Conservation (phyloP, 2,888 invertebrate genomes). For the Perizoma affinitatum region DNA sequence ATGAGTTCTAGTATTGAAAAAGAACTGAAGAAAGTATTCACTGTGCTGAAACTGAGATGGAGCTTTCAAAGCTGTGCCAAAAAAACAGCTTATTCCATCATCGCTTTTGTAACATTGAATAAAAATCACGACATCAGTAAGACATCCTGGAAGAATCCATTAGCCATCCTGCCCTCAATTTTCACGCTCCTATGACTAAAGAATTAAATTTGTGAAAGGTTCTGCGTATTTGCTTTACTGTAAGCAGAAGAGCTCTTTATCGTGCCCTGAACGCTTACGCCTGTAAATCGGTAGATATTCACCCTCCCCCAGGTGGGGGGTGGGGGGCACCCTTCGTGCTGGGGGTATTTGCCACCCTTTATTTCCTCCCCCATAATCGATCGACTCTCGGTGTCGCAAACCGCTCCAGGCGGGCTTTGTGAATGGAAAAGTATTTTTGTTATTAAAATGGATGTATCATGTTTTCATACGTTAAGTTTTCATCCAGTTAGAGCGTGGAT, state of each 20-base stretch:
- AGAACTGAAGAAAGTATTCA: background rate
- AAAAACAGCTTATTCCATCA: conserved; percentile 8
- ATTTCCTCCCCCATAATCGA: conserved; percentile 60
- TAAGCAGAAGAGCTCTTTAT: conserved; percentile 49
- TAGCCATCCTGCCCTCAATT: conserved; percentile 35
- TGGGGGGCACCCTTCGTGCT: conserved; percentile 34
- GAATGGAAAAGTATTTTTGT: conserved; percentile 33
- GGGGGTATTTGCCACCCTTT: conserved; percentile 50
- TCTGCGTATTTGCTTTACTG: conserved; percentile 45
- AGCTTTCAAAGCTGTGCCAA: conserved; percentile 2
- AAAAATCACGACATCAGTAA: conserved; percentile 14
- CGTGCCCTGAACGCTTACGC: conserved; percentile 51
- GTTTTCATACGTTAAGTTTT: conserved; percentile 23
- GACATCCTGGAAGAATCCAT: conserved; percentile 39
- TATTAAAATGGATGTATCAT: conserved; percentile 33
- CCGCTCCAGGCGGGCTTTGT: conserved; percentile 26
- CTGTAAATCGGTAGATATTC: conserved; percentile 51
- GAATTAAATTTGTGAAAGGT: conserved; percentile 50
- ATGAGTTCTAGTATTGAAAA: conserved; percentile 5
- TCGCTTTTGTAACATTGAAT: conserved; percentile 3
- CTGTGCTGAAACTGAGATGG: conserved; percentile 7
- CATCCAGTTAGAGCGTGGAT: conserved; percentile 22
- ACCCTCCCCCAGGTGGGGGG: no score
- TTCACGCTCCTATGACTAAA: conserved; percentile 41
- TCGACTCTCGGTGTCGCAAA: conserved; percentile 54